These are phyloP conservation scores for Channa maculata DNA, from an alignment of 2,113 vertebrate genomes.

Conservation along the genomic window DNA sequence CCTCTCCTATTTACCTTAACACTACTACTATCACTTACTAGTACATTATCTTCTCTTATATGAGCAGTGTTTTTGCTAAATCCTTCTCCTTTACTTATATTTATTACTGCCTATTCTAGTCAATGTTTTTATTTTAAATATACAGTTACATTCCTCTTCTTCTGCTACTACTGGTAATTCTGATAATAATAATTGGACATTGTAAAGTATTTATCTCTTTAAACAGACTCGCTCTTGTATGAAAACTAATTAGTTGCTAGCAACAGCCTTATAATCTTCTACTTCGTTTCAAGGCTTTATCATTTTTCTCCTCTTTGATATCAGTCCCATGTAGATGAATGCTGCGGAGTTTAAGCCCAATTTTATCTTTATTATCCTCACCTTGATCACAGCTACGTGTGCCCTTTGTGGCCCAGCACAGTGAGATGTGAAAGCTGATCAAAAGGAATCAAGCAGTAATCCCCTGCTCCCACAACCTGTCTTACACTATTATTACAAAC, in stretches of 20 bases:
- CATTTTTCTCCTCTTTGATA: slow-evolving; percentile 5
- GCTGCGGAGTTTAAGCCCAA: slow-evolving; percentile 2
- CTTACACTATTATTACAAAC: slow-evolving; percentile 48
- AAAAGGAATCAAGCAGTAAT: slow-evolving; percentile 61
- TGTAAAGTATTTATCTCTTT: background rate
- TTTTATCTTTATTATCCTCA: slow-evolving; percentile 45
- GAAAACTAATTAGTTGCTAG: background rate
- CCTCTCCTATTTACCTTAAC: too few relatives aligned
- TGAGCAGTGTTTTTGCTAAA: too few relatives aligned
- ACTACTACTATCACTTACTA: too few relatives aligned
- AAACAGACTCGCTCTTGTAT: background rate
- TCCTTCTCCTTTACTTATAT: too few relatives aligned
- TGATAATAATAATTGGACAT: too few relatives aligned
- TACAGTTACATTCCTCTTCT: too few relatives aligned
- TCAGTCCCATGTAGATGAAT: slow-evolving; percentile 2
- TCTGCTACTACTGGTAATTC: too few relatives aligned
- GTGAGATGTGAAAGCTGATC: slow-evolving; percentile 58
- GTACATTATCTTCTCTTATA: too few relatives aligned
- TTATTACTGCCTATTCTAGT: too few relatives aligned
- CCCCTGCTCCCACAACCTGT: slow-evolving; percentile 48
- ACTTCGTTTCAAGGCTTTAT: background rate
- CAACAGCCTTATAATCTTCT: background rate
- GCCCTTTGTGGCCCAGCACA: slow-evolving; percentile 47
- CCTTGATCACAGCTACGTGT: slow-evolving; percentile 43
- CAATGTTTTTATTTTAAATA: too few relatives aligned